phyloP scores from a whole-genome alignment of 2,888 invertebrate species.

The Limenitis camilla region DNA sequence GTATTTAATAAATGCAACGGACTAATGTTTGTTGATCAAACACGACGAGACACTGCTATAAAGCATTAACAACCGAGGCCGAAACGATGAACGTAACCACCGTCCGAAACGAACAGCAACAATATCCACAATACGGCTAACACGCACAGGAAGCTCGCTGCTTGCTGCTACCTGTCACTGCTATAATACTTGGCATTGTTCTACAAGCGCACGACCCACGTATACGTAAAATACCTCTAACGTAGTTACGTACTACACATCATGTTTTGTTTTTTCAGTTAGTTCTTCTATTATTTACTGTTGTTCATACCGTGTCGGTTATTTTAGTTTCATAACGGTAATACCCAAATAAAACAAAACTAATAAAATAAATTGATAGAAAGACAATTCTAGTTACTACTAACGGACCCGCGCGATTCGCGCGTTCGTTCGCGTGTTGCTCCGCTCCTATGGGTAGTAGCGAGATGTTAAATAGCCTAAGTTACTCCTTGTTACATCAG shows the following conservation, averaged over 20 bases:
- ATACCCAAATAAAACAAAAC: neutral
- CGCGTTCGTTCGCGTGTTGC: too few species aligned
- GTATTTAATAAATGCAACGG: too few species aligned
- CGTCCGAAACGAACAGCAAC: slow-evolving; percentile 42
- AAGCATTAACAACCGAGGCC: slow-evolving; percentile 15
- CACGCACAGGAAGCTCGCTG: slow-evolving; percentile 44
- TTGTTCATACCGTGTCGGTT: slow-evolving; percentile 11
- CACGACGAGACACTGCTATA: neutral
- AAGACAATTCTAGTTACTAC: too few species aligned
- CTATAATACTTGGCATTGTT: slow-evolving; percentile 36
- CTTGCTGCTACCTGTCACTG: neutral
- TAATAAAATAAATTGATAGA: too few species aligned
- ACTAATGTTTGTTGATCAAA: too few species aligned
- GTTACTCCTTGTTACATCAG: too few species aligned
- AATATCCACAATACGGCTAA: slow-evolving; percentile 26
- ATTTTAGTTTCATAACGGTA: slow-evolving; percentile 9
- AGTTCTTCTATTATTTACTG: slow-evolving; percentile 13
- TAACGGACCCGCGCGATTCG: too few species aligned
- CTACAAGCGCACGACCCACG: slow-evolving; percentile 18
- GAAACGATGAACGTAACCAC: slow-evolving; percentile 32
- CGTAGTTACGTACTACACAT: slow-evolving; percentile 13
- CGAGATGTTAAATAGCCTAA: too few species aligned
- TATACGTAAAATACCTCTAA: too few species aligned
- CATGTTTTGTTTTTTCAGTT: slow-evolving; percentile 10
- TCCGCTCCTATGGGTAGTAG: too few species aligned